Percentiles rank a stretch among this genome's conserved stretches.
Conservation (phyloP, 2,888 invertebrate species). For the Beris morrisii region DNA sequence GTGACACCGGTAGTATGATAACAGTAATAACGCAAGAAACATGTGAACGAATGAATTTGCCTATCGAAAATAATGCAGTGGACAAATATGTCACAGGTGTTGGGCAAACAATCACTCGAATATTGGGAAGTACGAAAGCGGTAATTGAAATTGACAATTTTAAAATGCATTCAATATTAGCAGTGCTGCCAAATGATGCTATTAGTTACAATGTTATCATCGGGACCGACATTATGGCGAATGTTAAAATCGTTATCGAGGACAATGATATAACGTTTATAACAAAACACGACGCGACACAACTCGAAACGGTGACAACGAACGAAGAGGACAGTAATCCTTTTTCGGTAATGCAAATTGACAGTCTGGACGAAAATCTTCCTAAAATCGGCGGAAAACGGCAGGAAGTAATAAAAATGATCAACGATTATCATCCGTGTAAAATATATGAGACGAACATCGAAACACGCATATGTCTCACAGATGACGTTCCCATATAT, state of each 20-base stretch:
- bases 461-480: constrained; percentile 10
- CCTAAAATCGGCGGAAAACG: constrained; percentile 7
- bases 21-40: background rate
- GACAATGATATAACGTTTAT: background rate
- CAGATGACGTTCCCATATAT: constrained; percentile 1
- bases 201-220: background rate
- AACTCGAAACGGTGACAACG: background rate
- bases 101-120: background rate
- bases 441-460: background rate
- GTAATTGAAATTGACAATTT: background rate
- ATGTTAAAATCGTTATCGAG: background rate
- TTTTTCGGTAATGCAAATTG: constrained; percentile 1
- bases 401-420: background rate
- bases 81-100: background rate
- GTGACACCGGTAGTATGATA: background rate
- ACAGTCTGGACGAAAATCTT: background rate
- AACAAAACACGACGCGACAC: background rate
- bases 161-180: background rate
- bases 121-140: background rate
- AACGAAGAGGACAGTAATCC: background rate
- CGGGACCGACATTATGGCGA: background rate
- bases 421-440: background rate
- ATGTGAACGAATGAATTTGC: background rate
- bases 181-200: background rate
- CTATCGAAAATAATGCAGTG: background rate